Evolutionary conservation across 2,113 vertebrate genomes (phyloP).

Genomic region (Crotophaga sulcirostris): DNA sequence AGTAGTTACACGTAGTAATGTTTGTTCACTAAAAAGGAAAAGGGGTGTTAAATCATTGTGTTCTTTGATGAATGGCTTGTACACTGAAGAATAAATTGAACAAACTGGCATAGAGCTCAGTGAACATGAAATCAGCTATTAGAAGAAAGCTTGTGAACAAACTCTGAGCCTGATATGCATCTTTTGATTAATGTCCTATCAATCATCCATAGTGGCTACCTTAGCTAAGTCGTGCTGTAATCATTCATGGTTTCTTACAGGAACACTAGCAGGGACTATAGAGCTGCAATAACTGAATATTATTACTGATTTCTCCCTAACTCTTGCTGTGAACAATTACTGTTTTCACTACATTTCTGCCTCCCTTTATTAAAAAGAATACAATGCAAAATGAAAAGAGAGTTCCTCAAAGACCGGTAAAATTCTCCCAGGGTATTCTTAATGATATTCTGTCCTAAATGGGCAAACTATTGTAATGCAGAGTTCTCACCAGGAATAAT

Average conservation of each 20-base stretch:
- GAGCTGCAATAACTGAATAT: conserved; percentile 74
- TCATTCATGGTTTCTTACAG: conserved; percentile 83
- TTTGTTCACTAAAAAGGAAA: conserved; percentile 73
- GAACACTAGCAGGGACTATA: conserved; percentile 73
- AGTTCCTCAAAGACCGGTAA: conserved; percentile 64
- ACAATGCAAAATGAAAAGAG: conserved; percentile 75
- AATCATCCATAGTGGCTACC: conserved; percentile 86
- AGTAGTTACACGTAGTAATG: conserved; percentile 74
- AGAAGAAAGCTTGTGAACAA: conserved; percentile 90
- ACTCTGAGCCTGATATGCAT: conserved; percentile 91
- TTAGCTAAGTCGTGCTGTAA: conserved; percentile 79
- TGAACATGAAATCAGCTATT: conserved; percentile 92
- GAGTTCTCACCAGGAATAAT: conserved; percentile 67
- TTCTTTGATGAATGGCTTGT: conserved; percentile 88
- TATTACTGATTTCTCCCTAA: conserved; percentile 79
- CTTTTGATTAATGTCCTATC: conserved; percentile 94
- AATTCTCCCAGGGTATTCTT: conserved; percentile 73
- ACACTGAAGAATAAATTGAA: conserved; percentile 89
- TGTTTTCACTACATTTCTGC: conserved; percentile 71
- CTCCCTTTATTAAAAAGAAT: conserved; percentile 76
- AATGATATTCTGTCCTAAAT: conserved; percentile 76
- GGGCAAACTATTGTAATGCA: conserved; percentile 65
- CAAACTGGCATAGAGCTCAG: conserved; percentile 86
- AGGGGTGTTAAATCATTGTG: conserved; percentile 78
- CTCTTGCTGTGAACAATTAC: conserved; percentile 79